phyloP scores from a whole-genome alignment of 2,888 invertebrate genomes.

The Eulithis testata region DNA sequence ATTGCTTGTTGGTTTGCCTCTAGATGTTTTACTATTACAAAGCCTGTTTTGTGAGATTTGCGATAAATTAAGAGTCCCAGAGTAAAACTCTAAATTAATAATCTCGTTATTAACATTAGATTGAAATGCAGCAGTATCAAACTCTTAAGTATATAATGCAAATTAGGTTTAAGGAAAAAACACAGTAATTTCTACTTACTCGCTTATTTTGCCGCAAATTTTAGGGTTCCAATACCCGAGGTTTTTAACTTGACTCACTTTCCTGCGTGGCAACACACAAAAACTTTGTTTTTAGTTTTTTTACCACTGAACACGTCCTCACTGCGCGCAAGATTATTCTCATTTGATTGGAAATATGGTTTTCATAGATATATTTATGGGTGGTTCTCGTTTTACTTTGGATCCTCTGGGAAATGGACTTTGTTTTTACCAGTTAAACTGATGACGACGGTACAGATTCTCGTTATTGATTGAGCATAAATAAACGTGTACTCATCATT shows the following conservation, averaged over 20 bases:
- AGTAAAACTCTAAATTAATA: too few relatives aligned
- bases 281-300: constrained; percentile 7
- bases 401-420: constrained; percentile 39
- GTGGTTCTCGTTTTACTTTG: constrained; percentile 35
- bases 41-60: too few relatives aligned
- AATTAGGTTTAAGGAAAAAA: too few relatives aligned
- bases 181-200: too few relatives aligned
- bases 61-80: too few relatives aligned
- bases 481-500: background rate
- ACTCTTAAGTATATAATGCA: too few relatives aligned
- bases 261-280: background rate
- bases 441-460: constrained; percentile 25
- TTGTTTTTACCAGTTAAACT: constrained; percentile 21
- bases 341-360: constrained; percentile 44
- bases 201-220: too few relatives aligned
- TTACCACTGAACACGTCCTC: constrained; percentile 43
- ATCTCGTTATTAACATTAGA: too few relatives aligned
- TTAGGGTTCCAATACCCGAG: too few relatives aligned
- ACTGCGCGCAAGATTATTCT: constrained; percentile 31
- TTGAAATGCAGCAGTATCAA: too few relatives aligned
- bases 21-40: too few relatives aligned
- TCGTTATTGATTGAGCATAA: constrained; percentile 9
- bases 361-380: constrained; percentile 43
- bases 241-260: background rate
- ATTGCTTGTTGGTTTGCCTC: too few relatives aligned